A percentile compares a stretch with the other conserved stretches of the same genome.
These are phyloP conservation scores for Phasianus colchicus DNA, from an alignment of 2,113 vertebrate species.

Conservation along the genomic window DNA sequence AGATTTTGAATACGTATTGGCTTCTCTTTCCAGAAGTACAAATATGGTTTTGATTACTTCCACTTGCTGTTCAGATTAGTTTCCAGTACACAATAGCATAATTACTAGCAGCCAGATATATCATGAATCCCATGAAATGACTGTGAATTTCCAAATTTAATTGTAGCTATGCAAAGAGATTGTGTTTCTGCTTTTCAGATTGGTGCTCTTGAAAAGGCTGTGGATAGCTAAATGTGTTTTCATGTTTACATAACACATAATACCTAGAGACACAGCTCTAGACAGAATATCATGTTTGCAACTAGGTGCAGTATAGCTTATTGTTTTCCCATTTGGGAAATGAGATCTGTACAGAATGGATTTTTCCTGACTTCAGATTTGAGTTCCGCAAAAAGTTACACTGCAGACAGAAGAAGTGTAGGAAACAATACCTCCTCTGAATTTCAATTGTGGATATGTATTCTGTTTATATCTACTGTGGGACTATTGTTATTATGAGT, in stretches of 20 bases:
- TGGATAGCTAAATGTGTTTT: neutral
- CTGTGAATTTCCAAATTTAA: slow-evolving; percentile 10
- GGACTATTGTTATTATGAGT: neutral
- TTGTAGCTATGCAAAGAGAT: neutral
- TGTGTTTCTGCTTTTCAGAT: neutral
- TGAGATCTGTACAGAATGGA: neutral
- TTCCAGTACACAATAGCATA: neutral
- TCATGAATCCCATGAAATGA: neutral
- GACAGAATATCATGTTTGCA: neutral
- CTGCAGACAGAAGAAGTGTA: neutral
- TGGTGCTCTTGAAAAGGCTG: neutral
- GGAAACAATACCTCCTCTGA: neutral
- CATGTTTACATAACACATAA: neutral
- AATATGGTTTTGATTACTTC: neutral
- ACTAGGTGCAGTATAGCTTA: neutral
- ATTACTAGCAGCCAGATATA: neutral
- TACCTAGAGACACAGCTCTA: rapidly evolving
- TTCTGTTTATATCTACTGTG: neutral
- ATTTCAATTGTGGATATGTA: neutral
- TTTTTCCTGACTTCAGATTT: neutral
- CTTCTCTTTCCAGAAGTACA: neutral
- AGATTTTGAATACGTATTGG: neutral
- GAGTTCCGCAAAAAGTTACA: neutral
- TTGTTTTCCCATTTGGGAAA: neutral
- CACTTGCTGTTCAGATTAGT: neutral